Conservation (phyloP, 2,113 vertebrate species). For the Megaleporinus macrocephalus region DNA sequence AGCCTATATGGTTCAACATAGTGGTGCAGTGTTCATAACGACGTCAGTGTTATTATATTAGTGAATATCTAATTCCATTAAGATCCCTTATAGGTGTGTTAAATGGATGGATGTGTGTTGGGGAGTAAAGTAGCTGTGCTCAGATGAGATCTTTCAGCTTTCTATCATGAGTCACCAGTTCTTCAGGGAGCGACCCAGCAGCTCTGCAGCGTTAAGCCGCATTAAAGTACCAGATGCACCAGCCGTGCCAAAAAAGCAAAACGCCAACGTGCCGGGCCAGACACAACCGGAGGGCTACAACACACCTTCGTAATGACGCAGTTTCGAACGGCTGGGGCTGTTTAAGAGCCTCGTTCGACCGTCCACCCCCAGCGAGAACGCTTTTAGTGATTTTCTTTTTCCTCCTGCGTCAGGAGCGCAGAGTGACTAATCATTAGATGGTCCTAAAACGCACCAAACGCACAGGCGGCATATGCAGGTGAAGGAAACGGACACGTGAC, state of each 20-base stretch:
- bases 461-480: not conserved
- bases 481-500: conserved; percentile 26
- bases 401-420: not conserved
- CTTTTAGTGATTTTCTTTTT: not conserved
- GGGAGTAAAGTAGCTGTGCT: not conserved
- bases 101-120: not conserved
- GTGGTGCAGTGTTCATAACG: too few species aligned
- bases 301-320: not conserved
- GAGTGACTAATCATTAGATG: conserved; percentile 16
- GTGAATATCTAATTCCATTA: too few species aligned
- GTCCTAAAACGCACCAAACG: conserved; percentile 1
- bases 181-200: conserved; percentile 51
- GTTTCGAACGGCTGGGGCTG: not conserved
- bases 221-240: conserved; percentile 58
- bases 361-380: not conserved
- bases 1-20: too few species aligned
- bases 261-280: conserved; percentile 36
- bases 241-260: conserved; percentile 55
- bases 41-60: too few species aligned
- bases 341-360: not conserved
- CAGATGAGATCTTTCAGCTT: not conserved
- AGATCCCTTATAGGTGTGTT: too few species aligned
- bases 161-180: conserved; percentile 69
- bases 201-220: conserved; percentile 60
- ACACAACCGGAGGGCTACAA: not conserved